A percentile compares a stretch with the other conserved stretches of the same genome.
These are phyloP conservation scores for Neolamprologus toae DNA, from an alignment of 2,113 vertebrate genomes.

Conservation along the genomic window DNA sequence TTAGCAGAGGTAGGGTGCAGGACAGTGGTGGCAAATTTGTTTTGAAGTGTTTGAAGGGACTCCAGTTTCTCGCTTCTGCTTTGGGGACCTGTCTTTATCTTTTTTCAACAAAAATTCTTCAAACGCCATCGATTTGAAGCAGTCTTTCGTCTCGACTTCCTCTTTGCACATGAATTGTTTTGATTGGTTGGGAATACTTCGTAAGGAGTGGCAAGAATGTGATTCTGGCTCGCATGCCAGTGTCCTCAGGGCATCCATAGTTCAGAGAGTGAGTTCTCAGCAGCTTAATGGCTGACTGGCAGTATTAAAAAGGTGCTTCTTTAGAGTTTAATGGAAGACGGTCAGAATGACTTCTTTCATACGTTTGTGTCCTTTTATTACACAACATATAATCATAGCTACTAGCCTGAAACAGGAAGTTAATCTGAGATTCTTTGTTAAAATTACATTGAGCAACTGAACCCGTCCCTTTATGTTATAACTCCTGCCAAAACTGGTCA, in stretches of 20 bases:
- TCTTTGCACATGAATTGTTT: not conserved
- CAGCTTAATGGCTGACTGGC: not conserved
- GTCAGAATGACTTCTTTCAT: not conserved
- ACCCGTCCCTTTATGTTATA: not conserved
- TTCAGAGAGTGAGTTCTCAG: not conserved
- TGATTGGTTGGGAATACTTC: not conserved
- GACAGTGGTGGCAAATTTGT: not conserved
- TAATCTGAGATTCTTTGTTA: not conserved
- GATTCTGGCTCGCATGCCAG: not conserved
- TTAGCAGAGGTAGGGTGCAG: not conserved
- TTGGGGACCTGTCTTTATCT: not conserved
- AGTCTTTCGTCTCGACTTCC: not conserved
- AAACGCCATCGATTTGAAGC: not conserved
- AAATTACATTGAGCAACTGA: not conserved
- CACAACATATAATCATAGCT: not conserved
- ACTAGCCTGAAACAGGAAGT: not conserved
- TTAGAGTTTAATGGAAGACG: not conserved
- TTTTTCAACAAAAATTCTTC: not conserved
- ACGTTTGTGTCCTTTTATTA: not conserved
- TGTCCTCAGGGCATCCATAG: constrained; percentile 23
- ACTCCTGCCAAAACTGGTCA: not conserved
- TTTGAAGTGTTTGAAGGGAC: not conserved
- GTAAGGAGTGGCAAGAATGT: constrained; percentile 22
- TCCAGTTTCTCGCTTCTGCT: not conserved
- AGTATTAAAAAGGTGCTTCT: not conserved